These are phyloP conservation scores for Tenrec ecaudatus DNA, from an alignment of 2,113 vertebrate species.

Conservation along the genomic window DNA sequence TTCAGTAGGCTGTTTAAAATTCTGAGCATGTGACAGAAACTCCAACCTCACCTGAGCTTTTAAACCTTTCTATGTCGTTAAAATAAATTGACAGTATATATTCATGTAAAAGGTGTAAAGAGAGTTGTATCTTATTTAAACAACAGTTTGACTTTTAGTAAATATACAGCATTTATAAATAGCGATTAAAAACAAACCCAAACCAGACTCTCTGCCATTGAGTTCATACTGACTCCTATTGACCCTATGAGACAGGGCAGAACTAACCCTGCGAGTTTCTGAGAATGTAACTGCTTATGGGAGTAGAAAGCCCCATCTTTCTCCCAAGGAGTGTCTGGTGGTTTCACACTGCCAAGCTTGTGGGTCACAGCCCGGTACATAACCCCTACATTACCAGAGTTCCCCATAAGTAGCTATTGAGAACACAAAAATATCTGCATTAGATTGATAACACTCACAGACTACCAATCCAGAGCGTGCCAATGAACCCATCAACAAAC, in stretches of 20 bases:
- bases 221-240: no score
- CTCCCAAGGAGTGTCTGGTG: no score
- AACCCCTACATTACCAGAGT: no score
- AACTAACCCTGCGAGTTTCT: no score
- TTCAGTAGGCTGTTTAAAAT: conserved; percentile 55
- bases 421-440: no score
- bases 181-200: conserved; percentile 25
- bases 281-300: no score
- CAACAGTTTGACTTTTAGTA: not conserved
- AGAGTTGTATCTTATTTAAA: not conserved
- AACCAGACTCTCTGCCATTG: no score
- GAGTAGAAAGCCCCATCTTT: no score
- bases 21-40: conserved; percentile 55
- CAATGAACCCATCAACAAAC: not conserved
- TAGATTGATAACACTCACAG: not conserved
- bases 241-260: no score
- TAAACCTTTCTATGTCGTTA: conserved; percentile 41
- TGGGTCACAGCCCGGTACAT: no score
- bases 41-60: conserved; percentile 33
- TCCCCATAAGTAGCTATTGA: no score
- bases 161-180: not conserved
- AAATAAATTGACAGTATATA: conserved; percentile 39
- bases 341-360: not conserved
- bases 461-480: not conserved
- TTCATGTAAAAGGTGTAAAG: conserved; percentile 32